Evolutionary conservation across 1,140 invertebrate species (phyloP).

Genomic region (Drosophila dunni): DNA sequence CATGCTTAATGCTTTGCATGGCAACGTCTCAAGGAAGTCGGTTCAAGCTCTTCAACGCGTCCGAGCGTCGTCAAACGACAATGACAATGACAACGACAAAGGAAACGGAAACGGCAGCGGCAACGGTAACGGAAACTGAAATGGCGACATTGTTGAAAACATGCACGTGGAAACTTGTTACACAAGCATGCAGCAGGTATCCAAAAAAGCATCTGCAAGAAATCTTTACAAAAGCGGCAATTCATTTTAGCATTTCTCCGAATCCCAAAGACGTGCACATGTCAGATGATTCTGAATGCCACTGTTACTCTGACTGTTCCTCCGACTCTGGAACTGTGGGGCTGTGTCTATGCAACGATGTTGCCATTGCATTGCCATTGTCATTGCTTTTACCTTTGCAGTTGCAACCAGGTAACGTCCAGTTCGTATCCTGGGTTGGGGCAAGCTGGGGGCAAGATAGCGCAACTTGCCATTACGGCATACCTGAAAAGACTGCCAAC

Average conservation of each 20-base stretch:
- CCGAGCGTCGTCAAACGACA: constrained; percentile 49
- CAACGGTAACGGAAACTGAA: constrained; percentile 49
- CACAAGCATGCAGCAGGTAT: constrained; percentile 39
- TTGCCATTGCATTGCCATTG: neutral
- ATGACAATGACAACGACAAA: neutral
- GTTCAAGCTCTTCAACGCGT: constrained; percentile 34
- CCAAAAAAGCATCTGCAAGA: constrained; percentile 62
- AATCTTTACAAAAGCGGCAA: constrained; percentile 81
- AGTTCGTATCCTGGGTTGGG: neutral
- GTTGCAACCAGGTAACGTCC: neutral
- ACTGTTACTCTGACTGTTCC: too few species aligned
- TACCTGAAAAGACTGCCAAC: constrained; percentile 45
- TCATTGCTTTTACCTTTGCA: neutral
- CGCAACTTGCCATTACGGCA: constrained; percentile 36
- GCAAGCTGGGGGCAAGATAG: constrained; percentile 40
- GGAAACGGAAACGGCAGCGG: constrained; percentile 32
- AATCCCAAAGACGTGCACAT: constrained; percentile 75
- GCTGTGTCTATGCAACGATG: constrained; percentile 22
- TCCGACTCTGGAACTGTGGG: too few species aligned
- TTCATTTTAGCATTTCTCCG: constrained; percentile 76
- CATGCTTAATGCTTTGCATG: constrained; percentile 73
- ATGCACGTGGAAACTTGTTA: constrained; percentile 80
- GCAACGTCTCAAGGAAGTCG: constrained; percentile 17
- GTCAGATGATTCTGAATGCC: constrained; percentile 42
- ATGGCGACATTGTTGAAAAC: constrained; percentile 77